Evolutionary conservation across 1,140 invertebrate species (phyloP), one percentile per base, ranked within the genome.

Genomic region (Druon quercuslanigerum): DNA sequence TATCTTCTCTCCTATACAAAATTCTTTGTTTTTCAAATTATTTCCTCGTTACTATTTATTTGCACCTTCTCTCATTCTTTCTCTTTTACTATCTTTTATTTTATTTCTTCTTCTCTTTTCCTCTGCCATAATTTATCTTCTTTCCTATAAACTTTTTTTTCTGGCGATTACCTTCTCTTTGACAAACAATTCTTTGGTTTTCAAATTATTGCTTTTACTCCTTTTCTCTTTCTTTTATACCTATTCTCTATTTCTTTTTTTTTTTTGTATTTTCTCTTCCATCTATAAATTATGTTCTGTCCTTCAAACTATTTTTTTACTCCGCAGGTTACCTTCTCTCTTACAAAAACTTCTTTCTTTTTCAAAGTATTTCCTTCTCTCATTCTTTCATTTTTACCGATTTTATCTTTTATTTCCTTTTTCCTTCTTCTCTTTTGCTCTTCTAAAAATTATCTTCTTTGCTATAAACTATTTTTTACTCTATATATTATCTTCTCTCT

Each of bases 171-270:
- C 25, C 66, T 19, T 56, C 81, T 71, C 76, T 51, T 73, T 20
- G 72, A 12, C 25, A 50, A 12, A 75, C 76, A 40, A 51, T 79
- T 12, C 78, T 54, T 57, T 71, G 54, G 51, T 33, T 77, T 20
- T n/a, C 17, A 50, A 11, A 17, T 14, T 20, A 14, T 13, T 46
- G 3, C 19, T 19, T 51, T 51, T 1, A 8, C 50, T 13, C 50
- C 14, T 52, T 77, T 19, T 73, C 5, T 46, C 46, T 75, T 3
- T 14, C 16, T 20, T 54, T 19, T 77, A 75, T 51, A 19, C 33
- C 20, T n/a, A 72, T 71, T 73, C 51, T 20, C 25, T 2, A 2
- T 33, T 25, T 13, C 14, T n/a, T 3, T 2, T 19, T 72, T 4
- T 46, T 14, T 51, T 8, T 50, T 5, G 4, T 72, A 0, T 4